Conservation (phyloP, 2,888 invertebrate species). For the Embidobia sp. region DNA sequence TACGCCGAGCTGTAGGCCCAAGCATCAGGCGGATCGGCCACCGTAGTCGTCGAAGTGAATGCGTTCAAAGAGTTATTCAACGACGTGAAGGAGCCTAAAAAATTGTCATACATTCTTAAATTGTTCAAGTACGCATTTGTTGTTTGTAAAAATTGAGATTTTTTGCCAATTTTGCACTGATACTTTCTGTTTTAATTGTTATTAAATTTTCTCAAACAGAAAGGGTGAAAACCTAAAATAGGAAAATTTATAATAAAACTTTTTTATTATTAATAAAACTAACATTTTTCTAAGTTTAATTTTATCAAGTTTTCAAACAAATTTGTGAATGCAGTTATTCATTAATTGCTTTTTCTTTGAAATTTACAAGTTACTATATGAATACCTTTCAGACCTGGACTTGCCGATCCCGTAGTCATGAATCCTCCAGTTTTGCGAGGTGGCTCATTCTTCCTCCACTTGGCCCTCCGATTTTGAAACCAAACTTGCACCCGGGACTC, state of each 20-base stretch:
- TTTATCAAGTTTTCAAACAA: too few relatives aligned
- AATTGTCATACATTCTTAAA: too few relatives aligned
- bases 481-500: constrained; percentile 91
- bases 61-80: constrained; percentile 84
- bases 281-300: too few relatives aligned
- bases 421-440: constrained; percentile 90
- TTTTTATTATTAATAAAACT: too few relatives aligned
- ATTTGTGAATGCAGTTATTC: not conserved
- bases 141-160: too few relatives aligned
- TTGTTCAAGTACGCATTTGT: too few relatives aligned
- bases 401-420: constrained; percentile 80
- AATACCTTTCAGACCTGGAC: constrained; percentile 76
- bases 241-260: too few relatives aligned
- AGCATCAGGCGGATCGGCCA: constrained; percentile 87
- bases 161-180: too few relatives aligned
- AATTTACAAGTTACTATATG: constrained; percentile 9
- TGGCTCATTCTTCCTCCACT: constrained; percentile 97
- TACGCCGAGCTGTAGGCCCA: constrained; percentile 91
- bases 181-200: too few relatives aligned
- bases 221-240: too few relatives aligned
- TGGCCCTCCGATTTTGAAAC: constrained; percentile 95
- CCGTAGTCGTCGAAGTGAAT: constrained; percentile 82
- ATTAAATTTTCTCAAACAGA: too few relatives aligned
- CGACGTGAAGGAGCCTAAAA: constrained; percentile 83
- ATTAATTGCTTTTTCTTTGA: too few relatives aligned